phyloP scores from a whole-genome alignment of 2,797 vertebrate species.

The Dryobates pubescens region DNA sequence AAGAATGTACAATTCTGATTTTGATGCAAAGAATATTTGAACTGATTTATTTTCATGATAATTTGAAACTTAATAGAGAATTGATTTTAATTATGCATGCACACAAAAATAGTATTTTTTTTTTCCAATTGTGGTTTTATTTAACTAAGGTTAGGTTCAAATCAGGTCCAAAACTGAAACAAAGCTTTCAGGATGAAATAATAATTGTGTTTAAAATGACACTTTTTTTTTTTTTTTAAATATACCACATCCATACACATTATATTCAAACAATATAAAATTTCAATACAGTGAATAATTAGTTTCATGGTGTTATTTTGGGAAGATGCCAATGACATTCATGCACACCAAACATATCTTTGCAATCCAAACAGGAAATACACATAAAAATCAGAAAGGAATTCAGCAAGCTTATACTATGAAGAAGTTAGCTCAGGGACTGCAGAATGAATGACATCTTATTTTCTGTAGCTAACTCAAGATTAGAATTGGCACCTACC shows the following conservation, averaged over 20 bases:
- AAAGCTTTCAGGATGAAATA: not conserved
- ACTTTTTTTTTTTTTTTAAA: not conserved
- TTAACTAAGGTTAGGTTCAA: not conserved
- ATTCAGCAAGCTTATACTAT: not conserved
- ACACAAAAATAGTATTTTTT: not conserved
- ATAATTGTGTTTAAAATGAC: not conserved
- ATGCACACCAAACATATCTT: not conserved
- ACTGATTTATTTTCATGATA: not conserved
- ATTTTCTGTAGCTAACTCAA: conserved; percentile 66
- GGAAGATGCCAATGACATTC: conserved; percentile 18
- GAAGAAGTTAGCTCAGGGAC: conserved; percentile 28
- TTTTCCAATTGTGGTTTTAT: not conserved
- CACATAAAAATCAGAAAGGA: not conserved
- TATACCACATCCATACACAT: not conserved
- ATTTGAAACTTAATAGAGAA: not conserved
- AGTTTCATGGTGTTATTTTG: not conserved
- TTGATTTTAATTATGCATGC: not conserved
- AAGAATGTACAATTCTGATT: not conserved
- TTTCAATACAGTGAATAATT: not conserved
- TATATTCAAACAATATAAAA: not conserved
- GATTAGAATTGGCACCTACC: conserved; percentile 79
- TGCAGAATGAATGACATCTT: conserved; percentile 64
- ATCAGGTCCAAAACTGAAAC: not conserved
- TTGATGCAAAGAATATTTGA: not conserved
- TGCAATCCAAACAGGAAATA: conserved; percentile 22